Evolutionary conservation across 2,113 vertebrate genomes (phyloP).

Genomic region (Athene cunicularia): DNA sequence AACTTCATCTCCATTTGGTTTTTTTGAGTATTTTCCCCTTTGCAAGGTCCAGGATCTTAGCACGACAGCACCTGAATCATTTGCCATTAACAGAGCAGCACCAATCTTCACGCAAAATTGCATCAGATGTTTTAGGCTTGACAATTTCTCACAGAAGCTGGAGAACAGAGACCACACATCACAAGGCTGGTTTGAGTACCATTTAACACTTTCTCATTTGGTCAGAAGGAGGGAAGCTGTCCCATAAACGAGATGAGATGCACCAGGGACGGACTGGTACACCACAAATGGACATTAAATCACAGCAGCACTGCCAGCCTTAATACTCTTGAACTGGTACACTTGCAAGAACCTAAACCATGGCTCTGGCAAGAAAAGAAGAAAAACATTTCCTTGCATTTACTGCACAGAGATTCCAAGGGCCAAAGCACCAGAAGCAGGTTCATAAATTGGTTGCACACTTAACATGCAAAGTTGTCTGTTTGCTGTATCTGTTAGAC

Average conservation of each 20-base stretch:
- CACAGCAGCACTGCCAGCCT: background rate
- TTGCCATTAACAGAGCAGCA: background rate
- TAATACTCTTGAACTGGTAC: background rate
- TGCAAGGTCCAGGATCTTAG: background rate
- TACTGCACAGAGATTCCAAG: background rate
- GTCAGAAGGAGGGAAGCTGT: background rate
- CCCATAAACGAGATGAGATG: background rate
- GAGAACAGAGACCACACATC: background rate
- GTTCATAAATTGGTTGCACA: background rate
- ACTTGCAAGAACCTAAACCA: background rate
- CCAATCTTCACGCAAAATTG: background rate
- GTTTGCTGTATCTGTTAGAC: background rate
- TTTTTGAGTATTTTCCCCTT: background rate
- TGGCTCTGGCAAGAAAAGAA: background rate
- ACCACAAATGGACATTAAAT: background rate
- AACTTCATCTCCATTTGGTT: background rate
- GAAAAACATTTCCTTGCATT: background rate
- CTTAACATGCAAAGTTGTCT: accelerated
- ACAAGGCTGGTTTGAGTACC: background rate
- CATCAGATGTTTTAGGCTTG: background rate
- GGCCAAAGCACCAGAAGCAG: background rate
- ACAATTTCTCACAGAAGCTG: background rate
- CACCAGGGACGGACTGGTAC: background rate
- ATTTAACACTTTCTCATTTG: background rate
- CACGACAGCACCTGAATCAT: background rate